Percentiles rank a stretch among this genome's conserved stretches.
Conservation (phyloP, 2,797 vertebrate species). For the Enteromius afrohamiltoni region DNA sequence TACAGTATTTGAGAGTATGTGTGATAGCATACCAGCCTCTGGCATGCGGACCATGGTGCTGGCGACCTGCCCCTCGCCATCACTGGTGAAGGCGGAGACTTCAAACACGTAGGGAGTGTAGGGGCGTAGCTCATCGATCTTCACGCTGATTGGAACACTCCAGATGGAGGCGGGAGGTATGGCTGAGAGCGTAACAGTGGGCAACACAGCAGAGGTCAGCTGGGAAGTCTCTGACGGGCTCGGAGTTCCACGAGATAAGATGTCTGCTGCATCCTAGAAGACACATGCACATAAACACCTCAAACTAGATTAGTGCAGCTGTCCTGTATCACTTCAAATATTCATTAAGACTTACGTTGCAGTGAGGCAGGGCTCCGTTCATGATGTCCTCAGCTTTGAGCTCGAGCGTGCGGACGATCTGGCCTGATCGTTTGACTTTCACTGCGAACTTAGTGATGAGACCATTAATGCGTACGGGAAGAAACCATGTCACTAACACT, state of each 20-base stretch:
- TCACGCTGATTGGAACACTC: conserved; percentile 90
- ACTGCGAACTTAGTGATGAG: conserved; percentile 96
- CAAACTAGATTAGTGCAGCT: neutral
- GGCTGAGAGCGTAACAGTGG: conserved; percentile 71
- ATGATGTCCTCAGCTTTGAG: conserved; percentile 92
- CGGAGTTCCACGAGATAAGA: conserved; percentile 89
- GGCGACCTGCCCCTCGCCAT: conserved; percentile 91
- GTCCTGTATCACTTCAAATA: neutral
- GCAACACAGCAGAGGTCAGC: conserved; percentile 67
- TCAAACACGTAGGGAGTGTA: conserved; percentile 95
- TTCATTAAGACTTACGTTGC: conserved; percentile 75
- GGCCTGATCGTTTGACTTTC: conserved; percentile 88
- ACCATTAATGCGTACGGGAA: conserved; percentile 92
- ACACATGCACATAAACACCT: conserved; percentile 7
- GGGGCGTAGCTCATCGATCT: conserved; percentile 86
- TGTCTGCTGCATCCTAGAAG: conserved; percentile 89
- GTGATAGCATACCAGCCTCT: conserved; percentile 84
- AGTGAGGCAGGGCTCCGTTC: conserved; percentile 88
- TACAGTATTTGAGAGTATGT: neutral
- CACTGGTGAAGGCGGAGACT: conserved; percentile 93
- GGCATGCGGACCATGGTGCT: conserved; percentile 93
- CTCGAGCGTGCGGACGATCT: conserved; percentile 83
- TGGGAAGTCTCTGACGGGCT: conserved; percentile 83
- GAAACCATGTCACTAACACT: conserved; percentile 92
- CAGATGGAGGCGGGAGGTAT: conserved; percentile 84